These are phyloP conservation scores for Perca schrenkii DNA, from an alignment of 2,113 vertebrate genomes.

Conservation along the genomic window DNA sequence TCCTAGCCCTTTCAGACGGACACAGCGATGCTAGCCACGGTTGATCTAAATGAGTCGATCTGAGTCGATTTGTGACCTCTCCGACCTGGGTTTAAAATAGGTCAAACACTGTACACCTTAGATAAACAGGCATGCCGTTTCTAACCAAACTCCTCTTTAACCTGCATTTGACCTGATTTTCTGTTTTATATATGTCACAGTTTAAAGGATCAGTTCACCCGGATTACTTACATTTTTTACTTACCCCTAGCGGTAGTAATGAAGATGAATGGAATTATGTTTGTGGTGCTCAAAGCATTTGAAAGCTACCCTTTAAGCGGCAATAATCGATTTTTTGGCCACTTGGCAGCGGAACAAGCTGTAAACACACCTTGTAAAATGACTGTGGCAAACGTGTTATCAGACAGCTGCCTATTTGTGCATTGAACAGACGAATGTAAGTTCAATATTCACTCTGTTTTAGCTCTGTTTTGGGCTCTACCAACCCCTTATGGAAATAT, in stretches of 20 bases:
- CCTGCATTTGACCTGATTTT: background rate
- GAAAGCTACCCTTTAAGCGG: background rate
- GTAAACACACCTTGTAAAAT: background rate
- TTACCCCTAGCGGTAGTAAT: background rate
- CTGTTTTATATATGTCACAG: background rate
- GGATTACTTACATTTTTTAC: background rate
- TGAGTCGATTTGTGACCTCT: background rate
- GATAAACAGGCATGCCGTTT: background rate
- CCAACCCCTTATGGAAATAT: background rate
- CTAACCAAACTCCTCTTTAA: conserved; percentile 8
- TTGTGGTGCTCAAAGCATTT: background rate
- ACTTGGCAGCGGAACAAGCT: background rate
- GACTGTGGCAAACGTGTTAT: background rate
- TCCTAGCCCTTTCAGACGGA: background rate
- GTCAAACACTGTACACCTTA: background rate
- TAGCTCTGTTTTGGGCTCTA: conserved; percentile 1
- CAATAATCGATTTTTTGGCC: background rate
- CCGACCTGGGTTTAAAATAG: background rate
- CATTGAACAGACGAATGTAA: background rate
- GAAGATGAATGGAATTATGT: background rate
- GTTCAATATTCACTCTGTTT: background rate
- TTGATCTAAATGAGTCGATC: conserved; percentile 12
- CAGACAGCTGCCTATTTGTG: background rate
- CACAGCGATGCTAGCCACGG: background rate
- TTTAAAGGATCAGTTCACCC: background rate